Evolutionary conservation across 2,797 vertebrate genomes (phyloP).

Genomic region (Chrosomus eos): DNA sequence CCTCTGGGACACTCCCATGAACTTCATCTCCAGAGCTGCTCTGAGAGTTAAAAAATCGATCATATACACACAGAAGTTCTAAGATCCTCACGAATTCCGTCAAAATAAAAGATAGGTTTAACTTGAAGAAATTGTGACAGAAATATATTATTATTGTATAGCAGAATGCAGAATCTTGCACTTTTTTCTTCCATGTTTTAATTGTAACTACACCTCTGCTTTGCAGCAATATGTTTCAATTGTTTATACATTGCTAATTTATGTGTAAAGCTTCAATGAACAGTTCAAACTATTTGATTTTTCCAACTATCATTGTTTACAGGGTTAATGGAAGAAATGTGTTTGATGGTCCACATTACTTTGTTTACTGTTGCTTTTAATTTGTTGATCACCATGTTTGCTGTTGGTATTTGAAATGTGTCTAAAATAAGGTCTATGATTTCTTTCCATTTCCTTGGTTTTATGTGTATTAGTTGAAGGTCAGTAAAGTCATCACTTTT

Average conservation of each 20-base stretch:
- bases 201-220: background rate
- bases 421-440: constrained; percentile 40
- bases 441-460: constrained; percentile 40
- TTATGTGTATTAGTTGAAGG: constrained; percentile 55
- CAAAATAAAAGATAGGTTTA: too few relatives aligned
- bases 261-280: background rate
- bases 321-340: background rate
- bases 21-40: background rate
- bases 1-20: background rate
- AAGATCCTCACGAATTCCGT: too few relatives aligned
- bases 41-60: too few relatives aligned
- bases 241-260: background rate
- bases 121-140: too few relatives aligned
- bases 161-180: too few relatives aligned
- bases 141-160: too few relatives aligned
- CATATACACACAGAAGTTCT: too few relatives aligned
- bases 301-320: background rate
- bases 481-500: constrained; percentile 50
- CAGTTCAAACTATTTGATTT: background rate
- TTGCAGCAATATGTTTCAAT: background rate
- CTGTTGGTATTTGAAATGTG: constrained; percentile 39
- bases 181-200: background rate
- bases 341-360: background rate
- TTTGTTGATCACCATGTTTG: background rate
- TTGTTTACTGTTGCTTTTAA: constrained; percentile 5